phyloP scores from a whole-genome alignment of 2,797 vertebrate genomes.

The Aratinga solstitialis region DNA sequence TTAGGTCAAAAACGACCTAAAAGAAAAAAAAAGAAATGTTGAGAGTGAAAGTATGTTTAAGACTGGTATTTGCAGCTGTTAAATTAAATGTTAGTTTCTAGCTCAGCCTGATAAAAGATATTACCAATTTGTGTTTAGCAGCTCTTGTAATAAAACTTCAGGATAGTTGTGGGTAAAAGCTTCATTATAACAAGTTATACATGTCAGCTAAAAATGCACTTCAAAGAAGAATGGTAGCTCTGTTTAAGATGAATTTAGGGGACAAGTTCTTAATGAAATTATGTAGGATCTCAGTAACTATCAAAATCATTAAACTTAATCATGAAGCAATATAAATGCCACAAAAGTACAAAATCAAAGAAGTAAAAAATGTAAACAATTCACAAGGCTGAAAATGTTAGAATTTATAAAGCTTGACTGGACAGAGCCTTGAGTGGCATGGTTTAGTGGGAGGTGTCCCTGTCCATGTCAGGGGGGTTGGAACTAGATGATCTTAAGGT shows the following conservation, averaged over 20 bases:
- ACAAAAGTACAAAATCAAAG: background rate
- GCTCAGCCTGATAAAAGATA: background rate
- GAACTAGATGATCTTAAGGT: no score
- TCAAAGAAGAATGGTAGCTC: background rate
- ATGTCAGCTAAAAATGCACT: background rate
- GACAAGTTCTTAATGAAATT: background rate
- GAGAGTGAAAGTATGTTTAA: background rate
- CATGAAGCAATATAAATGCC: background rate
- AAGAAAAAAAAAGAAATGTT: background rate
- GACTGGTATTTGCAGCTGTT: background rate
- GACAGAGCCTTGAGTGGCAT: no score
- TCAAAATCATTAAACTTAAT: background rate
- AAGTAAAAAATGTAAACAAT: background rate
- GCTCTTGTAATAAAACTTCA: background rate
- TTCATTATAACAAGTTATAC: background rate
- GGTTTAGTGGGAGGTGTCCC: no score
- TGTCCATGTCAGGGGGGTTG: no score
- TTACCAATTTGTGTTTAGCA: background rate
- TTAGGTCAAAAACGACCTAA: background rate
- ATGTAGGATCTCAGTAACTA: background rate
- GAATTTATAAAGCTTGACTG: background rate
- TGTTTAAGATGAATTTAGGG: background rate
- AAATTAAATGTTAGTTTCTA: background rate
- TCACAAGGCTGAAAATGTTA: background rate
- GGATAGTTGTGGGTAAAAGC: background rate